These are phyloP conservation scores for Calephelis perditalis DNA, from an alignment of 2,888 invertebrate genomes.

Conservation along the genomic window DNA sequence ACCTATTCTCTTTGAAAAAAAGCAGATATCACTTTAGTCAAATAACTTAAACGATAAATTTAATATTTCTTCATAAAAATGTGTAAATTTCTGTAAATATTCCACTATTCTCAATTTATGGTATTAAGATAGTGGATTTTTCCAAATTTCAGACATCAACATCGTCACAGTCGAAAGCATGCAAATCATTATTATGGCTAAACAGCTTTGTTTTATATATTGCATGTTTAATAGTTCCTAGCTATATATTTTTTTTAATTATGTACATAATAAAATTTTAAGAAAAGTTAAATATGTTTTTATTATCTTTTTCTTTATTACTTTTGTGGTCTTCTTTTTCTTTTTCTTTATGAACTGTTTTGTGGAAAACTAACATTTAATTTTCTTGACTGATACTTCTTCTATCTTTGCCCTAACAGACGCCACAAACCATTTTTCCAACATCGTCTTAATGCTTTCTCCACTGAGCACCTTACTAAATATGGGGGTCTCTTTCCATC, in stretches of 20 bases:
- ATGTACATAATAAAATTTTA: constrained; percentile 7
- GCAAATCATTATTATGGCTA: constrained; percentile 57
- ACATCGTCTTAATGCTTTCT: constrained; percentile 74
- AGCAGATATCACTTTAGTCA: no score
- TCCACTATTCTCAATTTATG: constrained; percentile 10
- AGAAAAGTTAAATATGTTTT: background rate
- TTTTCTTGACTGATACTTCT: constrained; percentile 43
- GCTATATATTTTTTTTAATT: background rate
- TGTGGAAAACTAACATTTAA: constrained; percentile 19
- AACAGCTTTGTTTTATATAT: constrained; percentile 26
- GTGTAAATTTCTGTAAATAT: constrained; percentile 5
- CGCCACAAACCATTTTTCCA: constrained; percentile 75
- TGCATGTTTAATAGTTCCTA: constrained; percentile 6
- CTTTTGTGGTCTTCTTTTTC: constrained; percentile 10
- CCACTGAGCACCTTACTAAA: constrained; percentile 72
- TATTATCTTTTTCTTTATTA: background rate
- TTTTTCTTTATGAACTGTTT: constrained; percentile 17
- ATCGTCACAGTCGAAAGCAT: constrained; percentile 63
- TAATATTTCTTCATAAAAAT: no score
- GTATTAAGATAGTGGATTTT: constrained; percentile 13
- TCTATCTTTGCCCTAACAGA: constrained; percentile 69
- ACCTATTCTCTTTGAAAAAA: no score
- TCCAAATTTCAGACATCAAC: constrained; percentile 64
- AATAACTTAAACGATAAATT: no score
- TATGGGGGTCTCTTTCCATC: constrained; percentile 72